A percentile compares a stretch with the other conserved stretches of the same genome.
Conservation (phyloP, 2,113 vertebrate genomes). For the Gorsachius goisagi region DNA sequence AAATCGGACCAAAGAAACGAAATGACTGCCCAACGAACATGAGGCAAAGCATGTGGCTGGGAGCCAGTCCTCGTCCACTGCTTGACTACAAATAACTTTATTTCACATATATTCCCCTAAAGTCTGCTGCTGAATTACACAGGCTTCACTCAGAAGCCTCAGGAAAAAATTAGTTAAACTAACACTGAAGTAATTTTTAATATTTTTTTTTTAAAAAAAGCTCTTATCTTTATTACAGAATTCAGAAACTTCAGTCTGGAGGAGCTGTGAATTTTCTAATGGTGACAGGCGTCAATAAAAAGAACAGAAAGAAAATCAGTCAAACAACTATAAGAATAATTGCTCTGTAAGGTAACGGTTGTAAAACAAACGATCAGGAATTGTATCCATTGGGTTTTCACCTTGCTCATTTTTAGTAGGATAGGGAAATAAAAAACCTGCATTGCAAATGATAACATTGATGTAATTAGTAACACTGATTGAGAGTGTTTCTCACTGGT, state of each 20-base stretch:
- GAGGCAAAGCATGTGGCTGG: neutral
- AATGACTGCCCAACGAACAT: neutral
- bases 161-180: neutral
- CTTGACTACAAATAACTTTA: neutral
- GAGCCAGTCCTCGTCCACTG: neutral
- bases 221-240: neutral
- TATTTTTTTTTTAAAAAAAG: neutral
- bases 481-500: no score
- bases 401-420: neutral
- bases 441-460: neutral
- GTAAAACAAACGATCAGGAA: neutral
- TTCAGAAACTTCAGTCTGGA: neutral
- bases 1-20: neutral
- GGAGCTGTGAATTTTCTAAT: neutral
- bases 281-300: neutral
- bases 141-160: neutral
- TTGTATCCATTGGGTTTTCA: neutral
- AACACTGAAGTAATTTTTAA: neutral
- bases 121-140: neutral
- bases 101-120: neutral
- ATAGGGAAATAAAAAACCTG: neutral
- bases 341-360: neutral
- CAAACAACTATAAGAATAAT: neutral
- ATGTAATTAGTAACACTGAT: neutral
- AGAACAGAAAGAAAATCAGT: neutral